Base-by-base conservation (phyloP, 1,140 invertebrate species). In the Pogonomyrmex californicus region DNA sequence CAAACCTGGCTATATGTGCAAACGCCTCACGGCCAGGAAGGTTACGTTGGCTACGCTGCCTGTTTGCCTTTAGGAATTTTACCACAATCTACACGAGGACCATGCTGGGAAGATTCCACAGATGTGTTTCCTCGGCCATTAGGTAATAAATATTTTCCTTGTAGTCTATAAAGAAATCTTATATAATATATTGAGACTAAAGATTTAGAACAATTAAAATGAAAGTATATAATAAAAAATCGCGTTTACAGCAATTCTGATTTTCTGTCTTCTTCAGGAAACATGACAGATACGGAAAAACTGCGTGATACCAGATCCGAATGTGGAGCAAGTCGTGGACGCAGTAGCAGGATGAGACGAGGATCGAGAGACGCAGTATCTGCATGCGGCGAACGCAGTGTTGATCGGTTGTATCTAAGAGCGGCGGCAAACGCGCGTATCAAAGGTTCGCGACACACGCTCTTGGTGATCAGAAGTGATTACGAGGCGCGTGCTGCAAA, bases 1-100 rank as follows among this genome's bases (percentile, higher is more conserved):
- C 97, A 97, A 87, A 96, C 96, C 87, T 98, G 98, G 98, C 93
- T 98, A 1, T 98, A 98, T 90, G 97, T 97, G 1, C 97, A 98
- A 92, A 98, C 98, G 0, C 97, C 97, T 1, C 97, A 97, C 87
- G 97, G 96, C 0, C 96, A 98, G 81, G 97, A 98, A 92, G 97
- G 97, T 0, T 98, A 98, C 86, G 97, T 98, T 30, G 96, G 97
- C 54, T 98, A 98, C 86, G 95, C 96, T 7, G 96, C 97, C 2
- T 98, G 97, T 91, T 91, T 98, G 66, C 97, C 98, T 0, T 90
- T 98, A 49, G 97, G 97, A 65, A 97, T 97, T 87, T 91, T 97
- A 77, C 97, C 96, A 1, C 94, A 95, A 44, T 88, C 93, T 70
- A 96, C 96, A 87, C 96, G 96, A 70, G 96, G 96, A 0, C 97